Evolutionary conservation across 2,797 vertebrate species (phyloP), one percentile per base, ranked within the genome.

Genomic region (Okamejei kenojei): DNA sequence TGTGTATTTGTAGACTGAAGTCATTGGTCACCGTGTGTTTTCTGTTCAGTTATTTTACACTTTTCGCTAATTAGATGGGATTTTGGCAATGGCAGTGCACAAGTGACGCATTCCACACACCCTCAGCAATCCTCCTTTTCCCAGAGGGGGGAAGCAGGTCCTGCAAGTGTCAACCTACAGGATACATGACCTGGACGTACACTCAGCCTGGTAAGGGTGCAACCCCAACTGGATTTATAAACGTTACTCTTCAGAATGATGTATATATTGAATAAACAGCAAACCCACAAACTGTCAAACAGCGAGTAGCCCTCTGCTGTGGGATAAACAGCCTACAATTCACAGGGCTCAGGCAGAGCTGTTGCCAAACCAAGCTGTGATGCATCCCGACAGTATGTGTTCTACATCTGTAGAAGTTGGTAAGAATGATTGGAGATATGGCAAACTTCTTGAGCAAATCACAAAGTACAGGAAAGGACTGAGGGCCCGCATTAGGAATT

Each of bases 21-120:
- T 5, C 13, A 6, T 11, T 79, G 78, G 7, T 58, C 21, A 58
- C 35, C 17, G 77, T 78, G 74, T 32, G n/a, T 32, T 58, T 26
- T 82, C 80, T 58, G 45, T 82, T 82, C 45, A 82, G 45, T 58
- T 54, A 58, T 8, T 58, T 82, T 58, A 23, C 80, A 58, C 23
- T 58, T 78, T 93, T 74, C 45, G 45, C 94, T 0, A 11, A 21
- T 38, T 76, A 98, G 97, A 76, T 98, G 97, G 97, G 94, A 96
- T 94, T 97, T 97, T 95, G 97, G 96, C 11, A 97, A 96, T 93
- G 94, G 95, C 21, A 95, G 95, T 54, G 82, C 92, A 13, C 45
- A 82, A 26, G 94, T 96, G 84, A 93, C 95, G 93, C 96, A 93
- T 92, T 93, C 77, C 9, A 90, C 95, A 32, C 65, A 95, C 73